Evolutionary conservation across 2,797 vertebrate species (phyloP), one percentile per base, ranked within the genome.

Genomic region (Pithecia hirsuta): DNA sequence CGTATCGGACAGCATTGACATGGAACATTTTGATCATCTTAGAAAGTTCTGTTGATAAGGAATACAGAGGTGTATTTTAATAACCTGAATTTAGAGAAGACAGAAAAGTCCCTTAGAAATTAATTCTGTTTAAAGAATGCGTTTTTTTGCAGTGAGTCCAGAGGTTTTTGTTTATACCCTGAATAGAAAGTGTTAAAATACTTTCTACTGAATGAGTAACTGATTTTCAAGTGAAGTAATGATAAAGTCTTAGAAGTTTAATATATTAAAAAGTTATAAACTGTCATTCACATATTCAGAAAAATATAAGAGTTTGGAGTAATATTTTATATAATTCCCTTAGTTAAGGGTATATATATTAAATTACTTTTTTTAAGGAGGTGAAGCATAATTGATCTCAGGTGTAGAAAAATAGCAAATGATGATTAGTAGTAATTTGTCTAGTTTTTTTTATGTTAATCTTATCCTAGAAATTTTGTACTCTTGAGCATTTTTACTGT

Each of bases 81-180:
- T 92, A 61, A 15, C 15, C 82, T 95, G 9, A 96, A 80, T 80
- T 96, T 97, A 90, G 20, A 91, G 39, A 92, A 75, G 7, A 48
- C 11, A 64, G 59, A 85, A 89, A 82, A 67, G 9, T 67, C n/a
- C 46, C 12, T 82, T 87, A 57, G 39, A 90, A 96, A 92, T 89
- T 76, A 91, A 74, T 78, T 64, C 91, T 83, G 41, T 76, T 96
- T 96, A 91, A 95, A 94, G 26, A 89, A 44, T 70, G 41, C 28
- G 28, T 78, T 90, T 64, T 33, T 91, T 88, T 74, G 46, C 39
- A 44, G 22, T 95, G 78, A 98, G 75, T 2, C 0, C 1, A 1
- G 36, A 91, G 61, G 93, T 79, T 95, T 78, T 91, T 93, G 46
- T 64, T 97, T 70, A 78, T 30, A 0, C 10, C 46, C 20, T 74